Conservation (phyloP, 2,113 vertebrate genomes). For the Hoplias malabaricus region DNA sequence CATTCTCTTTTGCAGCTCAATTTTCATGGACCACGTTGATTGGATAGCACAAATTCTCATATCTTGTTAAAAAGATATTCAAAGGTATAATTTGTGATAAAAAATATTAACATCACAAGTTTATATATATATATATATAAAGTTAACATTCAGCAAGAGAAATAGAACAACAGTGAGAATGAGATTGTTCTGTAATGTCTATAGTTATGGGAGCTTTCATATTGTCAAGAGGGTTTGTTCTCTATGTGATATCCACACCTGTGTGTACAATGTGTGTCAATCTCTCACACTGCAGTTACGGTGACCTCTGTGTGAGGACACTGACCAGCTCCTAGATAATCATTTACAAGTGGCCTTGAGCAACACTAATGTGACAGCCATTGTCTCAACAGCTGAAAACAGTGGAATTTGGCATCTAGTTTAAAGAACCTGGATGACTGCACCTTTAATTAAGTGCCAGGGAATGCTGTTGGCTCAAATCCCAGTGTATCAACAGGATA, state of each 20-base stretch:
- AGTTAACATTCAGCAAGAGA: not conserved
- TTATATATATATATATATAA: too few species aligned
- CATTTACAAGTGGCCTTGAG: constrained; percentile 70
- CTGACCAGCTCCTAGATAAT: constrained; percentile 63
- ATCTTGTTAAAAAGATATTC: too few species aligned
- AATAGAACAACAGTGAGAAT: not conserved
- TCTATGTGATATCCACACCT: constrained; percentile 7
- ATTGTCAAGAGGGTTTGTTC: not conserved
- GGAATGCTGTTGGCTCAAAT: constrained; percentile 1
- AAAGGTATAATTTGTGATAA: too few species aligned
- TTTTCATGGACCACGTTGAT: too few species aligned
- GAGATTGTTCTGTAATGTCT: not conserved
- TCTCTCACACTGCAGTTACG: constrained; percentile 4
- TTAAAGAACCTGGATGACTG: constrained; percentile 19
- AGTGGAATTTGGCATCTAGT: constrained; percentile 32
- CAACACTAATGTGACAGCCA: constrained; percentile 58
- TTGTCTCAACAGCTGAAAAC: constrained; percentile 45
- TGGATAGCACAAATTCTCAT: too few species aligned
- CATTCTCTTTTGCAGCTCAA: too few species aligned
- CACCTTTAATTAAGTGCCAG: not conserved
- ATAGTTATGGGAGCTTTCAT: not conserved
- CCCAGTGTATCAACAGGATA: not conserved
- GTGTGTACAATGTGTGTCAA: constrained; percentile 15
- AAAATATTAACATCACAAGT: too few species aligned
- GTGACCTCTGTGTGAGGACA: constrained; percentile 69